Evolutionary conservation across 2,888 invertebrate species (phyloP).

Genomic region (Drosophila anceps): DNA sequence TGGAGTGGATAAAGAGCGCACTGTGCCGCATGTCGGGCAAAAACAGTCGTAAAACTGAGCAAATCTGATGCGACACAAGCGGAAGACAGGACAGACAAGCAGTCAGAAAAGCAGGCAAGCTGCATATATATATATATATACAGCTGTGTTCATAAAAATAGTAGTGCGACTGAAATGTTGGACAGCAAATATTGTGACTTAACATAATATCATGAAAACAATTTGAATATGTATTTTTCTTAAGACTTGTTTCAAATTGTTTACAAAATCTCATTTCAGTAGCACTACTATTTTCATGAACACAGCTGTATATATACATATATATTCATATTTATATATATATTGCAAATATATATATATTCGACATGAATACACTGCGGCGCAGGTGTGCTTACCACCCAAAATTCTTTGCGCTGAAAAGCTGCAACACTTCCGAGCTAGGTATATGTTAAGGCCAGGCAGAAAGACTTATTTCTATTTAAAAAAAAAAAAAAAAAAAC

Average conservation of each 20-base stretch:
- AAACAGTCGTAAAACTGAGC: slow-evolving; percentile 49
- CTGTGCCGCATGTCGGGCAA: slow-evolving; percentile 26
- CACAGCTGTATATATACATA: background rate
- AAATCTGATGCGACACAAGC: slow-evolving; percentile 20
- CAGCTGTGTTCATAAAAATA: too few relatives aligned
- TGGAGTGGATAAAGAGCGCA: slow-evolving; percentile 21
- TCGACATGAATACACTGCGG: slow-evolving; percentile 5
- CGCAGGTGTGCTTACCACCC: slow-evolving; percentile 26
- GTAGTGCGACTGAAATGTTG: too few relatives aligned
- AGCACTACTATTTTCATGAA: too few relatives aligned
- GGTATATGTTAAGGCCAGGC: background rate
- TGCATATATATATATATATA: background rate
- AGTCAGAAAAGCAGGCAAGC: background rate
- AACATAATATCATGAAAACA: too few relatives aligned
- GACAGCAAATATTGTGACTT: too few relatives aligned
- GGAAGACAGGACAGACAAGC: slow-evolving; percentile 4
- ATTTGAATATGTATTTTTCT: too few relatives aligned
- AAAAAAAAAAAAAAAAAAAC: too few relatives aligned
- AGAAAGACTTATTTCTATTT: background rate
- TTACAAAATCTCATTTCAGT: too few relatives aligned
- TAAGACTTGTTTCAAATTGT: too few relatives aligned
- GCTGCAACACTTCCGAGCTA: slow-evolving; percentile 10
- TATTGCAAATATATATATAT: background rate
- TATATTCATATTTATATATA: background rate
- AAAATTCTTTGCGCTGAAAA: slow-evolving; percentile 12